phyloP scores from a whole-genome alignment of 2,113 vertebrate species.

The Sceloporus tristichus region DNA sequence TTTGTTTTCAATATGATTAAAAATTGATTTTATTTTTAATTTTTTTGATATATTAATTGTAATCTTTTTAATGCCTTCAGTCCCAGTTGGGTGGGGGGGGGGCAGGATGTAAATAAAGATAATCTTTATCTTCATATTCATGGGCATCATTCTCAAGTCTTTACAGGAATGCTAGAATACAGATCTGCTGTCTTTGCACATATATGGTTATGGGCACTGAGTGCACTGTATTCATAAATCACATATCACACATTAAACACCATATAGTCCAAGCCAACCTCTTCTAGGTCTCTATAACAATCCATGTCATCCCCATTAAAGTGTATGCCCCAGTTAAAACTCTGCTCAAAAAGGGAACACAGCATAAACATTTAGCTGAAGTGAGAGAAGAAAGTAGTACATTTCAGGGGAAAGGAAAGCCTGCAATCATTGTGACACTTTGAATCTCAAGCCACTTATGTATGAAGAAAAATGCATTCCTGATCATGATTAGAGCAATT shows the following conservation, averaged over 20 bases:
- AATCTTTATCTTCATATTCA: too few species aligned
- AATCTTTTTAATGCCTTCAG: too few species aligned
- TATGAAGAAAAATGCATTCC: background rate
- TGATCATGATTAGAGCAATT: background rate
- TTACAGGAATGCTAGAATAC: background rate
- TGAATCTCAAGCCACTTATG: background rate
- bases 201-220: background rate
- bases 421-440: background rate
- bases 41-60: too few species aligned
- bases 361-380: background rate
- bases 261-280: background rate
- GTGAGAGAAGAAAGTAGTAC: background rate
- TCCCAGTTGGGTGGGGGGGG: too few species aligned
- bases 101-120: too few species aligned
- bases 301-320: background rate
- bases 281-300: too few species aligned
- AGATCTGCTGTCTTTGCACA: background rate
- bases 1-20: too few species aligned
- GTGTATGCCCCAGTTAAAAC: background rate
- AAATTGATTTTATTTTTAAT: too few species aligned
- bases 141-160: background rate
- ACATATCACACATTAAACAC: background rate
- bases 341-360: background rate
- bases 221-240: background rate
- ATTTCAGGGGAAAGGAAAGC: background rate